A percentile compares a stretch with the other conserved stretches of the same genome.
phyloP scores from a whole-genome alignment of 2,113 vertebrate species.

The Sarotherodon lohbergeri region DNA sequence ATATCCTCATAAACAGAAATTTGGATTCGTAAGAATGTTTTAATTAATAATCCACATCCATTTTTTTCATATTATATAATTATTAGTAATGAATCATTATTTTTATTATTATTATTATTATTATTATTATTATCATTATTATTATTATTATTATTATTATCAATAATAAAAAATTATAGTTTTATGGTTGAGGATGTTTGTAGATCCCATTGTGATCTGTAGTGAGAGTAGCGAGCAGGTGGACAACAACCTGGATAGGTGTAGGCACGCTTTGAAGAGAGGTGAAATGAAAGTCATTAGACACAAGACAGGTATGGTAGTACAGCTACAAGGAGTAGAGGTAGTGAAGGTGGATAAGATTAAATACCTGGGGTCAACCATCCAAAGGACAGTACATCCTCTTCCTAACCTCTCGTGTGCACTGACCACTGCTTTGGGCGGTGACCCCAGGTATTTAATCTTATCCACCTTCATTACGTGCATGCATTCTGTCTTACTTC shows the following conservation, averaged over 20 bases:
- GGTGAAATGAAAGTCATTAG: not conserved
- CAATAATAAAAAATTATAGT: not conserved
- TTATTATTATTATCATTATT: no score
- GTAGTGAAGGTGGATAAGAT: not conserved
- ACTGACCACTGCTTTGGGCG: not conserved
- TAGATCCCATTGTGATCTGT: not conserved
- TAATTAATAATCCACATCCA: not conserved
- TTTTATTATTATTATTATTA: fast-evolving
- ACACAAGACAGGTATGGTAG: not conserved
- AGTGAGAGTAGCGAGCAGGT: not conserved
- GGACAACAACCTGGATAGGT: not conserved
- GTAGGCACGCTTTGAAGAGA: not conserved
- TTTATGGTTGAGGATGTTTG: not conserved
- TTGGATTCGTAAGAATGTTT: fast-evolving
- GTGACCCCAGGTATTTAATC: not conserved
- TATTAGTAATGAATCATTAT: not conserved
- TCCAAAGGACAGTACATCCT: not conserved
- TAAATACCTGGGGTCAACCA: not conserved
- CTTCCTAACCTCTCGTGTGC: not conserved
- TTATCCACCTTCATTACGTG: not conserved
- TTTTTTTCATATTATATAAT: not conserved
- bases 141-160: not conserved
- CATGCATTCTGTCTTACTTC: not conserved
- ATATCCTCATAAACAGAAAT: not conserved
- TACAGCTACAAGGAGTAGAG: not conserved